phyloP scores from a whole-genome alignment of 1,140 invertebrate genomes.

The Teleogryllus occipitalis region DNA sequence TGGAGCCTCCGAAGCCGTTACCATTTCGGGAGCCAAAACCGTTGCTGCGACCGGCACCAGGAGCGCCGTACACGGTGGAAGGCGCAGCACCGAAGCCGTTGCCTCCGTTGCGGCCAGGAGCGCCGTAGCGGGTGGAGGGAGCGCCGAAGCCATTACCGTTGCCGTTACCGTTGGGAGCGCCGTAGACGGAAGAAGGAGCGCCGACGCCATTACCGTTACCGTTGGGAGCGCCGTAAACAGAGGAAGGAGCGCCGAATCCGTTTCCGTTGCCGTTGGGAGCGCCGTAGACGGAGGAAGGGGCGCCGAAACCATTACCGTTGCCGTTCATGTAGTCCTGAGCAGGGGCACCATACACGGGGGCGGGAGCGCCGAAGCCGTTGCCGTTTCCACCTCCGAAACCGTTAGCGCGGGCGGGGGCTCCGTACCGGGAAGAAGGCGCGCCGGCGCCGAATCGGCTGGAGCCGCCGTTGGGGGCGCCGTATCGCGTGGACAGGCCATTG shows the following conservation, averaged over 20 bases:
- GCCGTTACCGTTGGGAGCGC: slow-evolving; percentile 4
- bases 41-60: not conserved
- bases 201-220: not conserved
- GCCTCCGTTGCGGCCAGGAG: slow-evolving; percentile 5
- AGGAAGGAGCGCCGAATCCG: slow-evolving; percentile 12
- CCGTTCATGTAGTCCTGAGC: not conserved
- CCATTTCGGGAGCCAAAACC: not conserved
- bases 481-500: not conserved
- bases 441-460: not conserved
- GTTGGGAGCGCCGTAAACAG: slow-evolving; percentile 13
- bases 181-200: slow-evolving; percentile 18
- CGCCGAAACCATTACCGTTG: not conserved
- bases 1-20: not conserved
- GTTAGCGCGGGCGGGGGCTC: too few relatives aligned
- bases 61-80: slow-evolving; percentile 4
- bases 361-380: slow-evolving; percentile 8
- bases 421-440: not conserved
- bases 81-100: not conserved
- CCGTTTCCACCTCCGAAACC: slow-evolving; percentile 1
- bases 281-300: slow-evolving; percentile 19
- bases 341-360: slow-evolving; percentile 17
- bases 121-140: slow-evolving; percentile 7
- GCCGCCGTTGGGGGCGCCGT: not conserved
- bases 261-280: slow-evolving; percentile 15
- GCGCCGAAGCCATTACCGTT: not conserved